phyloP scores from a whole-genome alignment of 2,113 vertebrate genomes.

The Oreochromis spilurus region DNA sequence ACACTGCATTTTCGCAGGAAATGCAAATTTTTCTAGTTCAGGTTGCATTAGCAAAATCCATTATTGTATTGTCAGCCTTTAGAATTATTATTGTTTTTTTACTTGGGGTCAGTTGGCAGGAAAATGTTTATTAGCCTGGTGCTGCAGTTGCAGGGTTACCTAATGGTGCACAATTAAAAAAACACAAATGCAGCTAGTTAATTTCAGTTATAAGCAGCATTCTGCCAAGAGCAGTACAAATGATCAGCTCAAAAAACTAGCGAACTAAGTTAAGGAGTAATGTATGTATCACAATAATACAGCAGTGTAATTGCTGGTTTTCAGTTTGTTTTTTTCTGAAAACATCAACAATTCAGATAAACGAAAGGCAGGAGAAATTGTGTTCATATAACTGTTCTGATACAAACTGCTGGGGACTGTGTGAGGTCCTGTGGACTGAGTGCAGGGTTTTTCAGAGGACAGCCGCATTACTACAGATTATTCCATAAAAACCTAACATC shows the following conservation, averaged over 20 bases:
- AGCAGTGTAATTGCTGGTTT: neutral
- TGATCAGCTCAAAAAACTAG: fast-evolving
- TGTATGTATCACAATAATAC: neutral
- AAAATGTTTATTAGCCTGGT: neutral
- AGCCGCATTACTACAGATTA: neutral
- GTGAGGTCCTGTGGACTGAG: too few species aligned
- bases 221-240: neutral
- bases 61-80: neutral
- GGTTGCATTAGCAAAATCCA: neutral
- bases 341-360: neutral
- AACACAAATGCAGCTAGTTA: neutral
- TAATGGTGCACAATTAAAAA: neutral
- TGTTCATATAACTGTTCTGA: neutral
- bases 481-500: neutral
- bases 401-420: neutral
- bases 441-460: neutral
- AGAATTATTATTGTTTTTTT: neutral
- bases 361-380: neutral
- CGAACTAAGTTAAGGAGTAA: neutral
- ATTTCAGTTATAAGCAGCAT: neutral
- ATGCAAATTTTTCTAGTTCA: too few species aligned
- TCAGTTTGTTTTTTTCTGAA: neutral
- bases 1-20: too few species aligned
- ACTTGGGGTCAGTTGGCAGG: neutral
- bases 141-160: neutral